These are phyloP conservation scores for Ophthalmolycus amberensis DNA, from an alignment of 2,113 vertebrate genomes.

Conservation along the genomic window DNA sequence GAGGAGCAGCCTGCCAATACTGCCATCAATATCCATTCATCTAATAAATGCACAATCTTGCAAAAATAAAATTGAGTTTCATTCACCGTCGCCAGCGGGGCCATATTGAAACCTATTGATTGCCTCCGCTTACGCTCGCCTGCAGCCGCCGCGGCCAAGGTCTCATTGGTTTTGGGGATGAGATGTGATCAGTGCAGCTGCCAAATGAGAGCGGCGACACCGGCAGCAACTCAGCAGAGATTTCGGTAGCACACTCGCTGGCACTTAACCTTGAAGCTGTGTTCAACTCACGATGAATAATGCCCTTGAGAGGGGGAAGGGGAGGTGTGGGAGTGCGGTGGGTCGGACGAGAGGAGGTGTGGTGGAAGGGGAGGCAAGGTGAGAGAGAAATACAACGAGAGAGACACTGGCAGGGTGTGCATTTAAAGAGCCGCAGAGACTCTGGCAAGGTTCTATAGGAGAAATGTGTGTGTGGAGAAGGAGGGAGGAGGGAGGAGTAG, in stretches of 20 bases:
- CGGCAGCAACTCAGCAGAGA: slow-evolving; percentile 60
- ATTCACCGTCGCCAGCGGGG: slow-evolving; percentile 57
- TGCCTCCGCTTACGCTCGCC: slow-evolving; percentile 53
- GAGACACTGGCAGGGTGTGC: slow-evolving; percentile 45
- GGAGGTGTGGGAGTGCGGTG: background rate
- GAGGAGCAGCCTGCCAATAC: slow-evolving; percentile 55
- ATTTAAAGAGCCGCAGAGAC: slow-evolving; percentile 59
- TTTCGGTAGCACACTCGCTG: slow-evolving; percentile 38
- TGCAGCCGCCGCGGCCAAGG: slow-evolving; percentile 32
- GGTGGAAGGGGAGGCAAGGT: slow-evolving; percentile 51
- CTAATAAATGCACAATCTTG: slow-evolving; percentile 78
- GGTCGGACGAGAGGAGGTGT: slow-evolving; percentile 38
- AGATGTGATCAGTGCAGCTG: slow-evolving; percentile 55
- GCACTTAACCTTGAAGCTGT: slow-evolving; percentile 75
- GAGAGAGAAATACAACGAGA: slow-evolving; percentile 45
- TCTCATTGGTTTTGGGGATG: slow-evolving; percentile 56
- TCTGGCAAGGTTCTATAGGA: slow-evolving; percentile 48
- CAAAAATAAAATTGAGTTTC: slow-evolving; percentile 80
- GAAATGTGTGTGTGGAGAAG: slow-evolving; percentile 16
- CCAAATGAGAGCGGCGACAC: slow-evolving; percentile 48
- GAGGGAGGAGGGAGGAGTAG: slow-evolving; percentile 40
- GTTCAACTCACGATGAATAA: slow-evolving; percentile 60
- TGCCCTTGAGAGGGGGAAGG: slow-evolving; percentile 58
- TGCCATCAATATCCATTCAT: slow-evolving; percentile 76
- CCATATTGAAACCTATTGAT: slow-evolving; percentile 73